These are phyloP conservation scores for Pelmatolapia mariae DNA, from an alignment of 2,113 vertebrate genomes.

Conservation along the genomic window DNA sequence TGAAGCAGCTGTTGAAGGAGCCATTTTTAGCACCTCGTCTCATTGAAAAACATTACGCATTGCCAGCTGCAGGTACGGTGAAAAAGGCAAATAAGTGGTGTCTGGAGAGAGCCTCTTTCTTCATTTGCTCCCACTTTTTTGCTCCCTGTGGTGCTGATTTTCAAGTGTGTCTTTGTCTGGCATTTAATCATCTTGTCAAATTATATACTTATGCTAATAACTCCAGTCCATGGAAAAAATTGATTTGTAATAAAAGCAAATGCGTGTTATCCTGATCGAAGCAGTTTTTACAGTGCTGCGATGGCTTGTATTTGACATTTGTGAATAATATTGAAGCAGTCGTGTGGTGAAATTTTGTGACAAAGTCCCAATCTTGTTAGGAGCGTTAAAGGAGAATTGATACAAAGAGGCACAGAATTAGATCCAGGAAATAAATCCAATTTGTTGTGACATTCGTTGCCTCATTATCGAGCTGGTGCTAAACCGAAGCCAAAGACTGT, in stretches of 20 bases:
- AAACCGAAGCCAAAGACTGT: neutral
- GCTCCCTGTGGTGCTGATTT: neutral
- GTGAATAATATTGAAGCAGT: neutral
- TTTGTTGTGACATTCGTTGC: constrained; percentile 19
- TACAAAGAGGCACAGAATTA: neutral
- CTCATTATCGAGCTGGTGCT: neutral
- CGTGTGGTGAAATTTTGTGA: neutral
- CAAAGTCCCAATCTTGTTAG: neutral
- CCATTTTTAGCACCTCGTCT: constrained; percentile 59
- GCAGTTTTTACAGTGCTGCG: neutral
- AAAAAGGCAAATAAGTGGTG: constrained; percentile 24
- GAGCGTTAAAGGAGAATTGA: neutral
- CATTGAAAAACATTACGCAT: constrained; percentile 63
- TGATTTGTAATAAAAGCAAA: constrained; percentile 9
- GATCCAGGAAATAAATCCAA: constrained; percentile 31
- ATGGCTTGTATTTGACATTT: constrained; percentile 9
- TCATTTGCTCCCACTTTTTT: neutral
- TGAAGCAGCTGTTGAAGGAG: constrained; percentile 61
- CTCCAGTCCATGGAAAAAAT: neutral
- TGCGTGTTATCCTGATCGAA: neutral
- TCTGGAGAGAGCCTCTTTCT: neutral
- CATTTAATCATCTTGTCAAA: constrained; percentile 43
- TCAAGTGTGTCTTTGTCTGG: constrained; percentile 17
- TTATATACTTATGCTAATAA: constrained; percentile 48
- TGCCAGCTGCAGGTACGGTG: constrained; percentile 3